Evolutionary conservation across 2,888 invertebrate species (phyloP).

Genomic region (Stegana nigrithorax): DNA sequence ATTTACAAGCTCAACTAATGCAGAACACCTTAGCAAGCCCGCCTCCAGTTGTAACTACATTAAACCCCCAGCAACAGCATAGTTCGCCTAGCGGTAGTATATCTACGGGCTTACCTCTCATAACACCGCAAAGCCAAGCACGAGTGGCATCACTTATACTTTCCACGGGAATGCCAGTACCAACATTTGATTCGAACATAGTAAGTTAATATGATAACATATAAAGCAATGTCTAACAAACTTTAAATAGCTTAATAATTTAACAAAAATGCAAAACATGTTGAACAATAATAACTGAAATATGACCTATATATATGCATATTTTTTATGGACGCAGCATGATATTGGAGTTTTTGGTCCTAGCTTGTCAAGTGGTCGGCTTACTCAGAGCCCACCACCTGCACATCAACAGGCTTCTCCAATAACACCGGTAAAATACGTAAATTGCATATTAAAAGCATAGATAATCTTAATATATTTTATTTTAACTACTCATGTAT

Average conservation of each 20-base stretch:
- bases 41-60: slow-evolving; percentile 63
- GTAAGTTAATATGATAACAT: slow-evolving; percentile 75
- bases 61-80: slow-evolving; percentile 51
- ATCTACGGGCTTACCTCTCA: slow-evolving; percentile 73
- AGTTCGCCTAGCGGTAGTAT: slow-evolving; percentile 69
- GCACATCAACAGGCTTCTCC: slow-evolving; percentile 85
- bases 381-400: slow-evolving; percentile 81
- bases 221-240: too few species aligned
- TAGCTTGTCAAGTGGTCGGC: slow-evolving; percentile 68
- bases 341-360: slow-evolving; percentile 69
- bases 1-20: slow-evolving; percentile 60
- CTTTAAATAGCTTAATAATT: neutral
- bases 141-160: slow-evolving; percentile 70
- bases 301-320: neutral
- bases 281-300: neutral
- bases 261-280: neutral
- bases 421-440: slow-evolving; percentile 78
- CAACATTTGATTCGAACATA: slow-evolving; percentile 76
- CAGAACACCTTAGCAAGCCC: slow-evolving; percentile 72
- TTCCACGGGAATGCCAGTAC: slow-evolving; percentile 72
- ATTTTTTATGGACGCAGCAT: slow-evolving; percentile 71
- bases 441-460: neutral
- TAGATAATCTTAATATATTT: neutral
- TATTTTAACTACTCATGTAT: neutral
- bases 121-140: slow-evolving; percentile 74